Percentiles rank a stretch among this genome's conserved stretches.
phyloP scores from a whole-genome alignment of 2,888 invertebrate species.

The Noctua janthina region DNA sequence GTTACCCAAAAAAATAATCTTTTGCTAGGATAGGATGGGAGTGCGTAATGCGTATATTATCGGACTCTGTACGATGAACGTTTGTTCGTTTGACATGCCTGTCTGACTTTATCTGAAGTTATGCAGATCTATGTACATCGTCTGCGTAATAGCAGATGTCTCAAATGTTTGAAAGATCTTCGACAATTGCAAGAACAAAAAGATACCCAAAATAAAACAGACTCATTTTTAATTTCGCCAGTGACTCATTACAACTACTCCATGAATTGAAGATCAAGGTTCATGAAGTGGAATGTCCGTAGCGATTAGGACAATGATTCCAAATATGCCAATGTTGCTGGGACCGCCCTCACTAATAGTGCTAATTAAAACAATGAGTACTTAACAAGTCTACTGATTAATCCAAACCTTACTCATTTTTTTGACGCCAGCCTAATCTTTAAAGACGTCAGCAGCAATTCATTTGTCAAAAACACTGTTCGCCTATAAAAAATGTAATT shows the following conservation, averaged over 20 bases:
- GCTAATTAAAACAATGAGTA: constrained; percentile 58
- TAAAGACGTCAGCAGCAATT: constrained; percentile 9
- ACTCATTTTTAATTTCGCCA: constrained; percentile 20
- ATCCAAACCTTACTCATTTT: constrained; percentile 49
- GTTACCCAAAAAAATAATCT: not conserved
- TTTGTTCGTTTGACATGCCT: not conserved
- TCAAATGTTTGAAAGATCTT: constrained; percentile 25
- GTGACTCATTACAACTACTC: constrained; percentile 30
- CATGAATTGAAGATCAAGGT: constrained; percentile 61
- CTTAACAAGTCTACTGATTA: constrained; percentile 50
- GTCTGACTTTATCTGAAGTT: constrained; percentile 2
- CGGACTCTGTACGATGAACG: not conserved
- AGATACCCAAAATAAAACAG: not conserved
- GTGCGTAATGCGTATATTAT: not conserved
- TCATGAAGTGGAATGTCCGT: constrained; percentile 58
- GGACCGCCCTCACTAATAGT: constrained; percentile 62
- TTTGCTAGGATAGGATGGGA: not conserved
- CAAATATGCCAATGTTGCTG: constrained; percentile 62
- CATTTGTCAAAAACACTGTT: constrained; percentile 11
- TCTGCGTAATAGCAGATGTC: constrained; percentile 13
- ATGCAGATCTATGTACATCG: not conserved
- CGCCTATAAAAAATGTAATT: not conserved
- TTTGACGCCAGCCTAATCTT: constrained; percentile 35
- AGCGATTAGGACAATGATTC: constrained; percentile 61
- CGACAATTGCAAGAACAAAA: not conserved